These are phyloP conservation scores for Oceanodroma leucorhoa DNA, from an alignment of 2,797 vertebrate genomes.

Conservation along the genomic window DNA sequence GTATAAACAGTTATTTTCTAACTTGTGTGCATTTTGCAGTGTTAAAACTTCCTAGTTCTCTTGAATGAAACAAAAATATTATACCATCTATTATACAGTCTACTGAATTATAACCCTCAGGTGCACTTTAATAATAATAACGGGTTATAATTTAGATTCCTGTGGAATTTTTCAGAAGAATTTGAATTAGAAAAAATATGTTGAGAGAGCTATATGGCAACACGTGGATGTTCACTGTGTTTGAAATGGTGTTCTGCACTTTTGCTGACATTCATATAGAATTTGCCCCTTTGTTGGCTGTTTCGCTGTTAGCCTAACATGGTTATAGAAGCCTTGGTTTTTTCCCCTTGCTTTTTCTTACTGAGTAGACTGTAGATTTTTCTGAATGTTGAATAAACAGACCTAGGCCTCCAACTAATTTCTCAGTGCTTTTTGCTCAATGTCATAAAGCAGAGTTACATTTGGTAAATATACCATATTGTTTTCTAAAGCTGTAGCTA, in stretches of 20 bases:
- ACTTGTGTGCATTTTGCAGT: background rate
- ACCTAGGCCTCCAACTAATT: background rate
- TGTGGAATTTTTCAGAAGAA: constrained; percentile 10
- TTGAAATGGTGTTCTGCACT: constrained; percentile 63
- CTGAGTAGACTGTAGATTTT: background rate
- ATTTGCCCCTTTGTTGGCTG: constrained; percentile 42
- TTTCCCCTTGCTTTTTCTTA: constrained; percentile 25
- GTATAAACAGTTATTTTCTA: background rate
- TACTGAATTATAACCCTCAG: constrained; percentile 55
- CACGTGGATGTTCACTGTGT: constrained; percentile 57
- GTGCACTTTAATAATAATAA: background rate
- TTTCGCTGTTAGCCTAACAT: constrained; percentile 58
- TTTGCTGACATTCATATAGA: constrained; percentile 39
- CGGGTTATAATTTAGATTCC: constrained; percentile 17
- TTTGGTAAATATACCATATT: background rate
- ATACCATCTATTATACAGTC: background rate
- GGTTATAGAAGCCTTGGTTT: constrained; percentile 35
- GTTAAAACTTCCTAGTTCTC: background rate
- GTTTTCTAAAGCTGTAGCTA: background rate
- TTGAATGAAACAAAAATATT: background rate
- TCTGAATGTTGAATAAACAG: background rate
- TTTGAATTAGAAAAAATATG: background rate
- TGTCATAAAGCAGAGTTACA: background rate
- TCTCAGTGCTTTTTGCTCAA: background rate
- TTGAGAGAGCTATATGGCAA: constrained; percentile 74